These are phyloP conservation scores for Gallinago jamesoni DNA, from an alignment of 2,113 vertebrate genomes.

Conservation along the genomic window DNA sequence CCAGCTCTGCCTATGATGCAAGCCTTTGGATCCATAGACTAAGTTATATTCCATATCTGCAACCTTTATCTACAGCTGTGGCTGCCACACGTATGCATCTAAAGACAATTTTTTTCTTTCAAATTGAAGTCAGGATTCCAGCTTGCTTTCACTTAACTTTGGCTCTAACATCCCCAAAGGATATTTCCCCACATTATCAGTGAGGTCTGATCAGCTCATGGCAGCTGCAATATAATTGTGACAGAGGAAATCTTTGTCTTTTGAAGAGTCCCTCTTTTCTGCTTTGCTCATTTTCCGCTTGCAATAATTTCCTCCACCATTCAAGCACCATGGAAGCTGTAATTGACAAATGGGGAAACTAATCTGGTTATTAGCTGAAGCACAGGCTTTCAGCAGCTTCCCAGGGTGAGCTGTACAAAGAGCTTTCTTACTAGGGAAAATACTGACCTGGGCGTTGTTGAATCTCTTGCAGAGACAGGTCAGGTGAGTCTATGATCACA, in stretches of 20 bases:
- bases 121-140: background rate
- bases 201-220: background rate
- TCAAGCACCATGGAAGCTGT: background rate
- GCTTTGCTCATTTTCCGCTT: background rate
- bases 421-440: background rate
- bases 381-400: background rate
- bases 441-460: background rate
- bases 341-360: background rate
- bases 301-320: background rate
- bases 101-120: background rate
- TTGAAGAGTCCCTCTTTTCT: background rate
- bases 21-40: background rate
- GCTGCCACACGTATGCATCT: background rate
- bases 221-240: background rate
- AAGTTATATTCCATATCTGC: background rate
- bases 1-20: background rate
- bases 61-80: background rate
- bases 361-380: background rate
- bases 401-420: background rate
- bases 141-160: background rate
- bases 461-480: background rate
- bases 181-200: background rate
- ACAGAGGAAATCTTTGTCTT: background rate
- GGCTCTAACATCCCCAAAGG: background rate
- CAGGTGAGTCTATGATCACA: constrained; percentile 3